Percentiles rank a stretch among this genome's conserved stretches.
Conservation (phyloP, 2,113 vertebrate genomes). For the Progne subis region DNA sequence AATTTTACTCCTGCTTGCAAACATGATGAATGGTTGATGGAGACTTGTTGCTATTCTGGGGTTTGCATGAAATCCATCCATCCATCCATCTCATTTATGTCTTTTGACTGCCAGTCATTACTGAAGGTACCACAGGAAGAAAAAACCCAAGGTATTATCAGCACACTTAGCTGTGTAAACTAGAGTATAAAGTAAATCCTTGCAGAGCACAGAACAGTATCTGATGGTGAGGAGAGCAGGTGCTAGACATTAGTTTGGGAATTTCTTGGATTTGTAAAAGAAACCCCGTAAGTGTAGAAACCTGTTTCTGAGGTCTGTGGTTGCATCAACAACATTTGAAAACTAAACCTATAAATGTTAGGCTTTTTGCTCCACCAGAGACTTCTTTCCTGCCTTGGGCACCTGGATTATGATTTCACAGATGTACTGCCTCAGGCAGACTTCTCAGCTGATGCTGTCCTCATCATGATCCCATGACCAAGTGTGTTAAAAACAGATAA, state of each 20-base stretch:
- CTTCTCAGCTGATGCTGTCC: neutral
- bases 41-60: accelerated
- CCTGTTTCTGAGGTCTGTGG: neutral
- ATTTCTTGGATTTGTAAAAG: neutral
- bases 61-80: neutral
- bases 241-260: neutral
- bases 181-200: neutral
- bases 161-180: neutral
- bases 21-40: neutral
- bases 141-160: neutral
- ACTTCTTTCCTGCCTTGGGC: neutral
- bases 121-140: neutral
- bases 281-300: neutral
- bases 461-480: neutral
- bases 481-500: neutral
- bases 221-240: neutral
- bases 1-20: neutral
- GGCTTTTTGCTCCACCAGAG: neutral
- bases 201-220: neutral
- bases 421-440: neutral
- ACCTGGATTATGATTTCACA: neutral
- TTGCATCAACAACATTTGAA: neutral
- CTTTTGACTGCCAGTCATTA: neutral
- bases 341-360: neutral
- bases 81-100: neutral